Conservation (phyloP, 1,140 invertebrate genomes). For the Macrotrachela quadricornifera region DNA sequence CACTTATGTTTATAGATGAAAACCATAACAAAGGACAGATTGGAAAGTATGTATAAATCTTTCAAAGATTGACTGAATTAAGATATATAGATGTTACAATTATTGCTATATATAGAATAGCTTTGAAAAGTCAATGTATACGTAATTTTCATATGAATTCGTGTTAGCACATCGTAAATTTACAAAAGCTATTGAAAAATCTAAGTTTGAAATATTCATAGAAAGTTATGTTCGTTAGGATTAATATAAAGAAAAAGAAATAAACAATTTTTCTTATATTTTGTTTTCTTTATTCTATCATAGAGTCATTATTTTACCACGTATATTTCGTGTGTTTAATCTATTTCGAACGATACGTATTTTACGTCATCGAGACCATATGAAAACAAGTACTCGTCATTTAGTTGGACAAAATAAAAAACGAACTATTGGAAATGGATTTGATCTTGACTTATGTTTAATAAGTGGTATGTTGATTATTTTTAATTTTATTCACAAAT, state of each 20-base stretch:
- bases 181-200: no score
- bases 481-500: neutral
- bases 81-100: no score
- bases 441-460: constrained; percentile 41
- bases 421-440: constrained; percentile 36
- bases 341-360: constrained; percentile 28
- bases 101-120: no score
- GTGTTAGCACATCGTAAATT: no score
- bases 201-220: no score
- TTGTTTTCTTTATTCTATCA: no score
- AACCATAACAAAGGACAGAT: neutral
- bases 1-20: no score
- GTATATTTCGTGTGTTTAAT: constrained; percentile 31
- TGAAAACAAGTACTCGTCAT: constrained; percentile 31
- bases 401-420: constrained; percentile 39
- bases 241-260: no score
- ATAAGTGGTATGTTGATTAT: constrained; percentile 25
- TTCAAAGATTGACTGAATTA: no score
- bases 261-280: no score
- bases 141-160: no score
- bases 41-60: neutral
- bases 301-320: constrained; percentile 30
- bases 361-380: constrained; percentile 29
- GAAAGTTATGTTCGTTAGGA: constrained; percentile 7
- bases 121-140: no score